Evolutionary conservation across 1,140 invertebrate species (phyloP).

Genomic region (Glossosoma conforme): DNA sequence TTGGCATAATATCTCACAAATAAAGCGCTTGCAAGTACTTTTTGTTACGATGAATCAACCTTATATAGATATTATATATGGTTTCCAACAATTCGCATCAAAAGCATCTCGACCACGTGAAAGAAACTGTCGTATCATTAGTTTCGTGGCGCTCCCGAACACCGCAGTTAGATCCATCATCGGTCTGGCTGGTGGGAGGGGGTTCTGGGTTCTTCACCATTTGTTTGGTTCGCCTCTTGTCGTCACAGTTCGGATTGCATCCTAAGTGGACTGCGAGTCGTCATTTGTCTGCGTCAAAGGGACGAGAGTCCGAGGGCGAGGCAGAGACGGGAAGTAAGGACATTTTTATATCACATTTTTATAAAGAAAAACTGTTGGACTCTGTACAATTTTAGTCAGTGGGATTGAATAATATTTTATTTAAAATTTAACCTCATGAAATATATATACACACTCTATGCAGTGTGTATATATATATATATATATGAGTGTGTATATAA

Average conservation of each 20-base stretch:
- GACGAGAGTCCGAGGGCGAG: slow-evolving; percentile 4
- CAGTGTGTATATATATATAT: too few relatives aligned
- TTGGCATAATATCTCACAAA: too few relatives aligned
- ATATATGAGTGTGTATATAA: too few relatives aligned
- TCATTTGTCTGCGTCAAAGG: slow-evolving; percentile 31
- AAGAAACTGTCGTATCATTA: not conserved
- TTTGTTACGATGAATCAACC: too few relatives aligned
- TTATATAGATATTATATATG: too few relatives aligned
- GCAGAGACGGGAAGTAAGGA: not conserved
- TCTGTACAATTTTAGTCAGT: too few relatives aligned
- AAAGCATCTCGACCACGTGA: not conserved
- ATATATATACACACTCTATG: too few relatives aligned
- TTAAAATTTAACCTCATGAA: too few relatives aligned
- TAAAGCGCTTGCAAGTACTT: too few relatives aligned
- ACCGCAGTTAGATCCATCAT: not conserved
- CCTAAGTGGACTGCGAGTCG: slow-evolving; percentile 26
- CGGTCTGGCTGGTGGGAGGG: slow-evolving; percentile 3
- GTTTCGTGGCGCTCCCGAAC: not conserved
- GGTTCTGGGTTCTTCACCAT: slow-evolving; percentile 22
- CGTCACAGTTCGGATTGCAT: slow-evolving; percentile 29
- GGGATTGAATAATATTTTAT: too few relatives aligned
- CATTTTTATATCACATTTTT: slow-evolving; percentile 2
- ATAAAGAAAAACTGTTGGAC: not conserved
- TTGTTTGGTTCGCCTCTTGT: slow-evolving; percentile 27
- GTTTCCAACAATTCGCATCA: too few relatives aligned